Conservation (phyloP, 2,797 vertebrate species). For the Syndactyla subalaris region DNA sequence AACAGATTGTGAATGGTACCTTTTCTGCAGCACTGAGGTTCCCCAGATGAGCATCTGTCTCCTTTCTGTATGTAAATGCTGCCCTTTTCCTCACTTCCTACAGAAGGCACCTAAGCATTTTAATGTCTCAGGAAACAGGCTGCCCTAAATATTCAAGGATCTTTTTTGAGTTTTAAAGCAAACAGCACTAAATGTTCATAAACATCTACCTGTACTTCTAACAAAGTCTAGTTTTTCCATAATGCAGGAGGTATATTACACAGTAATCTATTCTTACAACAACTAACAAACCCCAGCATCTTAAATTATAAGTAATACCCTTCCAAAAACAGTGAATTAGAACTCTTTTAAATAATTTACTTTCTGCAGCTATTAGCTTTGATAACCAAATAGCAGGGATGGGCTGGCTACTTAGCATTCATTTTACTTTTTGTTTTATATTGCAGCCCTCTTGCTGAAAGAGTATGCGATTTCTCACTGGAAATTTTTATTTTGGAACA, state of each 20-base stretch:
- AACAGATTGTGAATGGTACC: constrained; percentile 5
- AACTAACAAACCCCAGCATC: not conserved
- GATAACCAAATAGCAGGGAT: not conserved
- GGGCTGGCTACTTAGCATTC: not conserved
- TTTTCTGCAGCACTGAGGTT: not conserved
- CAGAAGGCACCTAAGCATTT: not conserved
- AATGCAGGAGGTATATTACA: not conserved
- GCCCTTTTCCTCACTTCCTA: not conserved
- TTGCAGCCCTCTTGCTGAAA: not conserved
- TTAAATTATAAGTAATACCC: not conserved
- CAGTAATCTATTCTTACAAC: not conserved
- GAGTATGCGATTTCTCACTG: not conserved
- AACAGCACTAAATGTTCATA: not conserved
- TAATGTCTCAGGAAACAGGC: not conserved
- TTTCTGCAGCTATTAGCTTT: not conserved
- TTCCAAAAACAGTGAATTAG: not conserved
- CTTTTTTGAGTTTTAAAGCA: not conserved
- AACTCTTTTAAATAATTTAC: not conserved
- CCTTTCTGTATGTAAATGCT: not conserved
- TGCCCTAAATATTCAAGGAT: not conserved
- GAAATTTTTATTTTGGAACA: not conserved
- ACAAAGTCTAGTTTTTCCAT: not conserved
- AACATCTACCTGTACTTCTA: not conserved
- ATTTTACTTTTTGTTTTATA: not conserved
- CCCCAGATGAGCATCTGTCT: constrained; percentile 1